Evolutionary conservation across 1,140 invertebrate genomes (phyloP).

Genomic region (Melitaea cinxia): DNA sequence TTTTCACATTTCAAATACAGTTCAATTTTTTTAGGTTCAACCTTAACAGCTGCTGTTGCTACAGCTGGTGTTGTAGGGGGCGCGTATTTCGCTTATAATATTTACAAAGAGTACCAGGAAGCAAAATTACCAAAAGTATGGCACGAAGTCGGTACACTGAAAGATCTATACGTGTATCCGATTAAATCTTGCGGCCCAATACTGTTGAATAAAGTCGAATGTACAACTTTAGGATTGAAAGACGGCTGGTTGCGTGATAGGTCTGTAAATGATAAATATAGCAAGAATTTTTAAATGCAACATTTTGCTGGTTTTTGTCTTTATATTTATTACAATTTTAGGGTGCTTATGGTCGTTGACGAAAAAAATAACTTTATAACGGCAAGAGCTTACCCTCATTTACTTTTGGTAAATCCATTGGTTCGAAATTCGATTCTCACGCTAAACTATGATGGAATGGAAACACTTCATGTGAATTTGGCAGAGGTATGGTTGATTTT

Average conservation of each 20-base stretch:
- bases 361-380: slow-evolving; percentile 82
- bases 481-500: slow-evolving; percentile 59
- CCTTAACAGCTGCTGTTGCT: slow-evolving; percentile 46
- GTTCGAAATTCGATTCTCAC: slow-evolving; percentile 78
- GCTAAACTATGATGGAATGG: slow-evolving; percentile 80
- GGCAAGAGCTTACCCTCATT: slow-evolving; percentile 77
- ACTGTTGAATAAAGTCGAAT: slow-evolving; percentile 72
- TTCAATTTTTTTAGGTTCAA: slow-evolving; percentile 35
- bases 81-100: slow-evolving; percentile 54
- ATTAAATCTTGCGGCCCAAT: slow-evolving; percentile 82
- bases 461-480: slow-evolving; percentile 79
- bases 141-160: slow-evolving; percentile 80
- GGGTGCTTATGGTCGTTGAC: slow-evolving; percentile 82
- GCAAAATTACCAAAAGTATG: slow-evolving; percentile 59
- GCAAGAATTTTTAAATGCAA: no score
- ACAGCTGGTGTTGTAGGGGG: slow-evolving; percentile 52
- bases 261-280: slow-evolving; percentile 29
- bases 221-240: slow-evolving; percentile 76
- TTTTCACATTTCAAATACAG: neutral
- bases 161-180: slow-evolving; percentile 79
- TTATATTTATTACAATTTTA: slow-evolving; percentile 33
- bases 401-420: slow-evolving; percentile 79
- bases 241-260: slow-evolving; percentile 82
- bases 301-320: neutral
- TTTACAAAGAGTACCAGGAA: slow-evolving; percentile 46